Conservation (phyloP, 1,140 invertebrate genomes). For the Brachionus manjavacas region DNA sequence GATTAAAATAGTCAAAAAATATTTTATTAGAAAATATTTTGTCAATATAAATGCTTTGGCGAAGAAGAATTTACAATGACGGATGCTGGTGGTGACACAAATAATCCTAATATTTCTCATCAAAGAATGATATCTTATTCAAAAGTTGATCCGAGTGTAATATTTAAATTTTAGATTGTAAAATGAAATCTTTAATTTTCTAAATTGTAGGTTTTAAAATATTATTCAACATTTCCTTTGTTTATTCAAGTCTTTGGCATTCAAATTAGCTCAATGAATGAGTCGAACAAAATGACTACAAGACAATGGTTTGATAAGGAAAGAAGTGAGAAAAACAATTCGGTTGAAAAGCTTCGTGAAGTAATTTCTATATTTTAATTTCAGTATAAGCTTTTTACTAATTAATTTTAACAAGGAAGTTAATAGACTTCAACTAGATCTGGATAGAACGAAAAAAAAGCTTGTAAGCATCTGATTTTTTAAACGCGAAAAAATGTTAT, state of each 20-base stretch:
- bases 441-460: conserved; percentile 22
- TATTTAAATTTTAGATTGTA: not conserved
- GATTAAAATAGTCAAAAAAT: too few species aligned
- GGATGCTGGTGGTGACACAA: not conserved
- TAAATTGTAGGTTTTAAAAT: conserved; percentile 1
- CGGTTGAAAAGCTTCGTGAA: conserved; percentile 23
- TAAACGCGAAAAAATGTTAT: not conserved
- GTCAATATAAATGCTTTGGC: conserved; percentile 40
- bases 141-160: not conserved
- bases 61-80: conserved; percentile 16
- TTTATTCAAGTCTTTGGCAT: conserved; percentile 17
- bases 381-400: too few species aligned
- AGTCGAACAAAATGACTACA: conserved; percentile 19
- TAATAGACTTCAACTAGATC: conserved; percentile 4
- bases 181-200: not conserved
- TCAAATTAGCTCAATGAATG: not conserved
- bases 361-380: not conserved
- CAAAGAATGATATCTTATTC: conserved; percentile 31
- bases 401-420: not conserved
- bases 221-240: not conserved
- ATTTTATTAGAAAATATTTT: conserved; percentile 43
- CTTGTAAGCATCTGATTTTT: not conserved
- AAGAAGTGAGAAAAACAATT: conserved; percentile 6
- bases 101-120: conserved; percentile 13
- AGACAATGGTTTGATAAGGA: conserved; percentile 40